Evolutionary conservation across 1,140 invertebrate genomes (phyloP), one percentile per base, ranked within the genome.

Genomic region (Orchestia grillus): DNA sequence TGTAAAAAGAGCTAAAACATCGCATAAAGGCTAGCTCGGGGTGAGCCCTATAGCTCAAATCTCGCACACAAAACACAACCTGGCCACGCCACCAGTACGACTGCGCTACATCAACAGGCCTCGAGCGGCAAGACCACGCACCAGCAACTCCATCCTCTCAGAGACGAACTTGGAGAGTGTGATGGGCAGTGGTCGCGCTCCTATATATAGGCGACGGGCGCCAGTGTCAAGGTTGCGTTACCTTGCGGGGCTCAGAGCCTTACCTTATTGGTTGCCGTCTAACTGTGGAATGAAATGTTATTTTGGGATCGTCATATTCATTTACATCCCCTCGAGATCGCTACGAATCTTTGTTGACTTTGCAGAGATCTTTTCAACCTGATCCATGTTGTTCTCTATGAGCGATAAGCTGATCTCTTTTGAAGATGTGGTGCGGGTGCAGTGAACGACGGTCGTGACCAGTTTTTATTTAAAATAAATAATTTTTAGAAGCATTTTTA

Each of bases 191-290:
- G 43, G 0, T 45, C 41, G 6, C 40, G 92, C 92, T 47, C 92
- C 44, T 94, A 45, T 94, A 94, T 94, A 94, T 94, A 94, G 92
- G 92, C 92, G 92, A 45, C 15, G 41, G n/a, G 36, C 47, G 92
- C 40, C 92, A 45, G 92, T 94, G 92, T 94, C 92, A 94, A 94
- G 92, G 92, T 90, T 16, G 88, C 0, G 43, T 6, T 94, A 53
- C 92, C 92, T 94, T 91, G 44, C 44, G 19, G 11, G 3, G 41
- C 28, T 42, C 88, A 19, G 41, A 4, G 15, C 88, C 0, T 91
- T 41, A 43, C 41, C 41, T 44, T 28, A n/a, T n/a, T n/a, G n/a
- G n/a, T n/a, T 28, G 15, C 88, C 3, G 4, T 15, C 41, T 28
- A 91, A 91, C 3, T 42, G 4, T 1, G 62, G 36, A 77, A 23